Conservation (phyloP, 2,113 vertebrate species). For the Microcebus lehilahytsara region DNA sequence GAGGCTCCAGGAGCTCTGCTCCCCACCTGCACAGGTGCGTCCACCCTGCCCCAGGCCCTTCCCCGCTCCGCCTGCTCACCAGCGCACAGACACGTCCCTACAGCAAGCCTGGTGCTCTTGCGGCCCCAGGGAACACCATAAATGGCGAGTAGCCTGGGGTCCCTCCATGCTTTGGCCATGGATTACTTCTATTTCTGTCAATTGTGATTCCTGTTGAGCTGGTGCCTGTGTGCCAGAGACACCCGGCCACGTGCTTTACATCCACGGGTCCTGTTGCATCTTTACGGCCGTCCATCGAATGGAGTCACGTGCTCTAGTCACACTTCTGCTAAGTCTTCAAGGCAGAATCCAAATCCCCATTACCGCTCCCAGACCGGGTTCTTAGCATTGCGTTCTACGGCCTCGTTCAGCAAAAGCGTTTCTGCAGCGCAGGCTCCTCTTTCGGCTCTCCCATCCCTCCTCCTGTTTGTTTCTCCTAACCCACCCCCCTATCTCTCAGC, state of each 20-base stretch:
- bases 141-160: too few species aligned
- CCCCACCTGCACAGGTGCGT: not conserved
- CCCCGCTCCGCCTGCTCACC: rapidly evolving
- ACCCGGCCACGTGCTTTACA: not conserved
- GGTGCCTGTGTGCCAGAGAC: not conserved
- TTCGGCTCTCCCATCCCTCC: not conserved
- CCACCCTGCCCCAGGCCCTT: not conserved
- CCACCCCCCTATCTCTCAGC: not conserved
- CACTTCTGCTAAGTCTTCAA: not conserved
- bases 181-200: not conserved
- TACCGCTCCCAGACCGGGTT: not conserved
- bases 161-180: not conserved
- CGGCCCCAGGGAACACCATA: too few species aligned
- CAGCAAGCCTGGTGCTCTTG: rapidly evolving
- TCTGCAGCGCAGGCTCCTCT: not conserved
- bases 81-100: not conserved
- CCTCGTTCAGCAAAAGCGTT: not conserved
- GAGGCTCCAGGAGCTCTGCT: not conserved
- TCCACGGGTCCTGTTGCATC: not conserved
- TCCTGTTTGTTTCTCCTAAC: not conserved
- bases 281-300: rapidly evolving
- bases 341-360: not conserved
- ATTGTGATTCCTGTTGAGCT: not conserved
- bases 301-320: rapidly evolving
- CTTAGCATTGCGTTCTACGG: rapidly evolving